Conservation (phyloP, 2,888 invertebrate genomes). For the Rhogogaster chlorosoma region DNA sequence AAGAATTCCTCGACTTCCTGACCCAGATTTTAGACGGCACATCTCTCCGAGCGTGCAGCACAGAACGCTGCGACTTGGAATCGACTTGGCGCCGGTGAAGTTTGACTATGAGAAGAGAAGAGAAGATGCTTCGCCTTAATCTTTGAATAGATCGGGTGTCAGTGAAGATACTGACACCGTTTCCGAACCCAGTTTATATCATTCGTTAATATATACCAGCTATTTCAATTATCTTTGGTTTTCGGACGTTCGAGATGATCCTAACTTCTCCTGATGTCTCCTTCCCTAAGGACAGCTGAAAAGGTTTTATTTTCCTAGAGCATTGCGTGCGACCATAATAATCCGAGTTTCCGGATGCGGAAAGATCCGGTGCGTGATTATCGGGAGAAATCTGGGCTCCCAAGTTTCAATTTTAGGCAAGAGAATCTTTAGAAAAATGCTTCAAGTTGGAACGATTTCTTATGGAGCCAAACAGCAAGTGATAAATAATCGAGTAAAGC, state of each 20-base stretch:
- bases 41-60: conserved; percentile 34
- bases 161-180: background rate
- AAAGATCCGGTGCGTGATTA: conserved; percentile 19
- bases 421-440: background rate
- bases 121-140: background rate
- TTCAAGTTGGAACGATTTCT: background rate
- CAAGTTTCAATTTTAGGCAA: conserved; percentile 5
- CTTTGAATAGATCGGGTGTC: conserved; percentile 7
- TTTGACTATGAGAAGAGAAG: background rate
- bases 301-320: background rate
- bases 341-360: background rate
- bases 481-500: background rate
- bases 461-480: background rate
- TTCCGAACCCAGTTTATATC: background rate
- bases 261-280: background rate
- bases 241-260: background rate
- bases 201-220: background rate
- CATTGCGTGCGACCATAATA: conserved; percentile 26
- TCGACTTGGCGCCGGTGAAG: conserved; percentile 3
- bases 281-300: background rate
- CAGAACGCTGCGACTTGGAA: background rate
- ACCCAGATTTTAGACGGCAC: conserved; percentile 46
- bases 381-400: conserved; percentile 36
- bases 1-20: conserved; percentile 49
- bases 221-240: background rate